Evolutionary conservation across 2,113 vertebrate species (phyloP).

Genomic region (Brachyhypopomus occidentalis): DNA sequence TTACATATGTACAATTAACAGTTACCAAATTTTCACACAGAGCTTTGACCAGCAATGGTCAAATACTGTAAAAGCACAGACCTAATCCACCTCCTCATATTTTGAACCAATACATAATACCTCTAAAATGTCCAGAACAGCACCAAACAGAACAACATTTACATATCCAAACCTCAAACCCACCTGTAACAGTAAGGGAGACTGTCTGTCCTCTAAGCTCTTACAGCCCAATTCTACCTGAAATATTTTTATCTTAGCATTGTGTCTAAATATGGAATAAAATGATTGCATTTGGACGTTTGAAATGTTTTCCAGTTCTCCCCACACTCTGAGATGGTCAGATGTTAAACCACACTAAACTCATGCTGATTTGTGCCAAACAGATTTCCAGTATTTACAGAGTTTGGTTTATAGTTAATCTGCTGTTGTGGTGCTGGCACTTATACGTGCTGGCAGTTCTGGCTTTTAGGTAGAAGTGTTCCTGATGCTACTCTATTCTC

Average conservation of each 20-base stretch:
- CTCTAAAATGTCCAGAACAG: neutral
- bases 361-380: neutral
- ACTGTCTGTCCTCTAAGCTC: neutral
- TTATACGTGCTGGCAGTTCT: neutral
- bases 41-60: neutral
- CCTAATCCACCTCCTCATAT: neutral
- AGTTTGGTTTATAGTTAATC: neutral
- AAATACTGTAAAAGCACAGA: neutral
- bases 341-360: neutral
- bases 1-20: slow-evolving; percentile 54
- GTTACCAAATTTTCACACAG: slow-evolving; percentile 64
- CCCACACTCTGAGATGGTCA: neutral
- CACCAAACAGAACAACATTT: neutral
- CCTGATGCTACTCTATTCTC: neutral
- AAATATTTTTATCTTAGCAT: neutral
- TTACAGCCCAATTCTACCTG: neutral
- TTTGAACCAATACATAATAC: neutral
- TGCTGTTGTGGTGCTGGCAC: neutral
- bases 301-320: too few relatives aligned
- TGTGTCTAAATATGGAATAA: neutral
- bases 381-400: neutral
- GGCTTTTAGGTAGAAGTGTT: neutral
- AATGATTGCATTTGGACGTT: neutral
- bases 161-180: too few relatives aligned
- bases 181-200: too few relatives aligned